Conservation (phyloP, 2,888 invertebrate genomes). For the Cantharis rufa region DNA sequence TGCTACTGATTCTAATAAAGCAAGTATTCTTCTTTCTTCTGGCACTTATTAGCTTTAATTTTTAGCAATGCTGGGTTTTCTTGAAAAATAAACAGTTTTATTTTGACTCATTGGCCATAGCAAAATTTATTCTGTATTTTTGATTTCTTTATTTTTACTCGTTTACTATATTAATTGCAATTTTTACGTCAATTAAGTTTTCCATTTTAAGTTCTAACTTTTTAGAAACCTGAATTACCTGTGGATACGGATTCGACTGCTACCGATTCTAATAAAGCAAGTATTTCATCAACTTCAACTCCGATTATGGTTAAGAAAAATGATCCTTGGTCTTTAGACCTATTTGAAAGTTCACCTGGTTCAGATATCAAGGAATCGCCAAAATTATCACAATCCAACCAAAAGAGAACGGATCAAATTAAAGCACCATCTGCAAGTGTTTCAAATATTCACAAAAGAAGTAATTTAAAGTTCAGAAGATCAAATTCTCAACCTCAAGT, state of each 20-base stretch:
- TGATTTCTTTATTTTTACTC: too few species aligned
- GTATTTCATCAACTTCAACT: background rate
- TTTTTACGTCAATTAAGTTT: background rate
- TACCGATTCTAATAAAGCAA: background rate
- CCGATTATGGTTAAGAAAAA: constrained; percentile 28
- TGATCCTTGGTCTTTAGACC: constrained; percentile 51
- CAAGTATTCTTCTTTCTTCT: too few species aligned
- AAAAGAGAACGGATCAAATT: constrained; percentile 41
- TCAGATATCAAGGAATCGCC: background rate
- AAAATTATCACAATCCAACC: background rate
- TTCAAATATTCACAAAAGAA: constrained; percentile 29
- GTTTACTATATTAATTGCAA: background rate
- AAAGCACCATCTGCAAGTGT: constrained; percentile 31
- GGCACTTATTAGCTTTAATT: too few species aligned
- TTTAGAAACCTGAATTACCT: background rate
- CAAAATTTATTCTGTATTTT: too few species aligned
- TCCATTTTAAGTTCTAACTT: background rate
- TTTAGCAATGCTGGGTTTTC: too few species aligned
- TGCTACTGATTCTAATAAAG: background rate
- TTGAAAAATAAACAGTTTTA: too few species aligned
- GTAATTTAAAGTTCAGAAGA: constrained; percentile 44
- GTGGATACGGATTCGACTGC: background rate
- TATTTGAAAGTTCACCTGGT: constrained; percentile 41
- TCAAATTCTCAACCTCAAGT: constrained; percentile 49
- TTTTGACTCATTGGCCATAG: too few species aligned